These are phyloP conservation scores for Electrophaes corylata DNA, from an alignment of 2,888 invertebrate species.

Conservation along the genomic window DNA sequence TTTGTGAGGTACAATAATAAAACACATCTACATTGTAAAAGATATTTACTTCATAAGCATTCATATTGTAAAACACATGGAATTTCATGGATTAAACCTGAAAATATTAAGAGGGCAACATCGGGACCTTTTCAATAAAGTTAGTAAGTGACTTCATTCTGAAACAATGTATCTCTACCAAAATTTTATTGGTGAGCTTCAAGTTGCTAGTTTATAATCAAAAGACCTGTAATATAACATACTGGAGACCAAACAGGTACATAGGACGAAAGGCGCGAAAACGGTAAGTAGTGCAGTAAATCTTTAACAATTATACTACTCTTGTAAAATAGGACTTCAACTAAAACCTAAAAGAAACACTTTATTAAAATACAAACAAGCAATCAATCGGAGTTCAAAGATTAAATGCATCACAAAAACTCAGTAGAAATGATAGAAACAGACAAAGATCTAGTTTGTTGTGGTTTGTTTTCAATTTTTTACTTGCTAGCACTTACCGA, in stretches of 20 bases:
- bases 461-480: conserved; percentile 17
- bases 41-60: background rate
- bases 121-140: background rate
- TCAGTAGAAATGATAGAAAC: conserved; percentile 4
- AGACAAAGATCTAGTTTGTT: conserved; percentile 16
- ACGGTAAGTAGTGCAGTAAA: background rate
- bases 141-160: background rate
- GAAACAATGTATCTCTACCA: background rate
- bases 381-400: background rate
- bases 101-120: background rate
- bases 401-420: background rate
- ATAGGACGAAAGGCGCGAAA: conserved; percentile 1
- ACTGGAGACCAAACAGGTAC: background rate
- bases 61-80: background rate
- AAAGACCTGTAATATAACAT: background rate
- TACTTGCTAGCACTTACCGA: conserved; percentile 36
- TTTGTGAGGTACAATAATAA: background rate
- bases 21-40: background rate
- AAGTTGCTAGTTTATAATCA: background rate
- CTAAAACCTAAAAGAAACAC: conserved; percentile 6
- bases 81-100: background rate
- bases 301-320: background rate
- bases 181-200: background rate
- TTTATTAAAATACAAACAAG: background rate
- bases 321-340: background rate